Base-by-base conservation (phyloP, 2,113 vertebrate genomes). In the Lathamus discolor region DNA sequence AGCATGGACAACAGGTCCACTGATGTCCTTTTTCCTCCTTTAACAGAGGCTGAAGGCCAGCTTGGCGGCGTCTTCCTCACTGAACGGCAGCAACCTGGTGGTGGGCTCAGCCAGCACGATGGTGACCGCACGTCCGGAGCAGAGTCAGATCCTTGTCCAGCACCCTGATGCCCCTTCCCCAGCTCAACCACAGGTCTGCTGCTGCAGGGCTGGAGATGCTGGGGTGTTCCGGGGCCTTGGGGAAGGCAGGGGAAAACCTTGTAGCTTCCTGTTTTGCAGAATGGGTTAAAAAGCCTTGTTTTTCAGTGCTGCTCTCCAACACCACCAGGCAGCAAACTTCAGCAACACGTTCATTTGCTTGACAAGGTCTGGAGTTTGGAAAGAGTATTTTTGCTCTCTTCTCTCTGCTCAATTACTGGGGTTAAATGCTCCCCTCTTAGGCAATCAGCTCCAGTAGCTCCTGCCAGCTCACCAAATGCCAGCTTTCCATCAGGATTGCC, bases 101-200 rank as follows among this genome's bases (percentile, higher is more conserved):
- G 96, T 97, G 31, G 98, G 98, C 91, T 98, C 98, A 19, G 98
- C 98, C 96, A 99, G 99, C 96, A 99, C 98, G 24, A 99, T 99
- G 99, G 98, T 99, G 81, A 98, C 98, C 2, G 98, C 99, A 11
- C 99, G 98, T 46, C 98, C 98, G 17, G 99, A 99, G 93, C 99
- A 99, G 95, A 99, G 98, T 90, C 99, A 99, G 97, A 97, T 98
- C 61, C 98, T 99, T 1, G 98, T 98, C 77, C 99, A 99, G 52
- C 99, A 99, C 59, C 99, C 99, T 5, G 99, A 99, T 4, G 98
- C 99, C 39, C 99, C 99, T 1, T 99, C 99, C 68, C 99, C 99
- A 24, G 99, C 99, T 78, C 99, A 99, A 87, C 99, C 99, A 79
- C 99, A 99, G 99, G 99, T 99, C 92, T 94, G 96, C 55, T 10